Evolutionary conservation across 2,113 vertebrate species (phyloP).

Genomic region (Sylvicapra grimmia): DNA sequence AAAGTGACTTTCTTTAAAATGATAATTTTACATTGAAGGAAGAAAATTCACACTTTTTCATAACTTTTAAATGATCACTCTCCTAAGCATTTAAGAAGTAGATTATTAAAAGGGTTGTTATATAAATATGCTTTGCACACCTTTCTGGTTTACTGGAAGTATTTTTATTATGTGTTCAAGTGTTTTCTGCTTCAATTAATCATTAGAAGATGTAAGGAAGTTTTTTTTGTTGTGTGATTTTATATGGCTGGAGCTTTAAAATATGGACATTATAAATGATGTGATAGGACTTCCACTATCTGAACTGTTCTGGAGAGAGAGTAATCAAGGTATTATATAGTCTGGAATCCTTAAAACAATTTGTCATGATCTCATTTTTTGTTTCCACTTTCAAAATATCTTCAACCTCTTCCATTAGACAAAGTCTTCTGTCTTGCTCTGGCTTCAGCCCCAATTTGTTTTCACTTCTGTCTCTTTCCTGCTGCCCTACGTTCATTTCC

Average conservation of each 20-base stretch:
- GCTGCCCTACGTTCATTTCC: not conserved
- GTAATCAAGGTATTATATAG: not conserved
- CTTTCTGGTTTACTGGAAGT: slow-evolving; percentile 17
- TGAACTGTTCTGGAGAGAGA: not conserved
- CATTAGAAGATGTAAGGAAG: not conserved
- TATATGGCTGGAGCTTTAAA: not conserved
- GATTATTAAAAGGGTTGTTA: not conserved
- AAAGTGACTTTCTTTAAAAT: not conserved
- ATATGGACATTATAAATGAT: not conserved
- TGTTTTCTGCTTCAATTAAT: not conserved
- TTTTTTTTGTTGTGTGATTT: not conserved
- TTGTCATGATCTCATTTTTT: not conserved
- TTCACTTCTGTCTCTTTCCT: not conserved
- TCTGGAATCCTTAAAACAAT: not conserved
- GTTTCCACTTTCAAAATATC: not conserved
- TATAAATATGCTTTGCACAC: not conserved
- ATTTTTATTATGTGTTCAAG: not conserved
- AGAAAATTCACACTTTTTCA: not conserved
- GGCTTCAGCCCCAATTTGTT: not conserved
- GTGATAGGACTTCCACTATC: not conserved
- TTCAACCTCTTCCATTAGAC: not conserved
- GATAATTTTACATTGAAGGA: not conserved
- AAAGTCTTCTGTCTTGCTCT: not conserved
- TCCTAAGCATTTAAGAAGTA: not conserved
- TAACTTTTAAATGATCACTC: not conserved